Conservation (phyloP, 2,888 invertebrate species). For the Watsonalla binaria region DNA sequence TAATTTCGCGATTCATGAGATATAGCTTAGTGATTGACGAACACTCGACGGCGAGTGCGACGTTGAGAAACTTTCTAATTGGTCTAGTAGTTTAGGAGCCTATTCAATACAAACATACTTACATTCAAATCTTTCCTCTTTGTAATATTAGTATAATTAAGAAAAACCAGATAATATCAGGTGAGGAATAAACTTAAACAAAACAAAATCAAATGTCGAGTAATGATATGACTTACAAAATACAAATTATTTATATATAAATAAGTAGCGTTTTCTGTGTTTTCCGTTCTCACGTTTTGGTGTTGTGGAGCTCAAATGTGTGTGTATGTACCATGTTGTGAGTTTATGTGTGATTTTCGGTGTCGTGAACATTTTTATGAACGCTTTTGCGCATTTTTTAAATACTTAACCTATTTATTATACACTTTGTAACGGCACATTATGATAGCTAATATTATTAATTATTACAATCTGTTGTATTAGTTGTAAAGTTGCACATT, state of each 20-base stretch:
- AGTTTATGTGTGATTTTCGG: conserved; percentile 58
- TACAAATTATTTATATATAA: not conserved
- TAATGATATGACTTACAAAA: not conserved
- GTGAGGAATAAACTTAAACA: not conserved
- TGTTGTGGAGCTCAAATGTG: conserved; percentile 41
- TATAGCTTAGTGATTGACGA: no score
- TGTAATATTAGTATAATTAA: no score
- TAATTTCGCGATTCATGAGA: no score
- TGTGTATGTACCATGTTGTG: conserved; percentile 41
- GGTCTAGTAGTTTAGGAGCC: no score
- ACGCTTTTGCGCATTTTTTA: conserved; percentile 74
- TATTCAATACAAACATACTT: no score
- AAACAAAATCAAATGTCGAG: no score
- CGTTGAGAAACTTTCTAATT: no score
- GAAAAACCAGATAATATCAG: no score
- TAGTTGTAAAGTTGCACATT: not conserved
- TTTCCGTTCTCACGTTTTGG: conserved; percentile 27
- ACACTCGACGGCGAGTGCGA: no score
- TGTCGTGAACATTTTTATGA: conserved; percentile 68
- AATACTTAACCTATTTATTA: conserved; percentile 25
- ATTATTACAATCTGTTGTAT: conserved; percentile 8
- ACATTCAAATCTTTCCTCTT: no score
- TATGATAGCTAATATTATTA: conserved; percentile 18
- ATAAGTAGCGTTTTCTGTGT: not conserved
- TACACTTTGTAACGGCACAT: conserved; percentile 29